Evolutionary conservation across 1,140 invertebrate species (phyloP).

Genomic region (Brachionus angularis): DNA sequence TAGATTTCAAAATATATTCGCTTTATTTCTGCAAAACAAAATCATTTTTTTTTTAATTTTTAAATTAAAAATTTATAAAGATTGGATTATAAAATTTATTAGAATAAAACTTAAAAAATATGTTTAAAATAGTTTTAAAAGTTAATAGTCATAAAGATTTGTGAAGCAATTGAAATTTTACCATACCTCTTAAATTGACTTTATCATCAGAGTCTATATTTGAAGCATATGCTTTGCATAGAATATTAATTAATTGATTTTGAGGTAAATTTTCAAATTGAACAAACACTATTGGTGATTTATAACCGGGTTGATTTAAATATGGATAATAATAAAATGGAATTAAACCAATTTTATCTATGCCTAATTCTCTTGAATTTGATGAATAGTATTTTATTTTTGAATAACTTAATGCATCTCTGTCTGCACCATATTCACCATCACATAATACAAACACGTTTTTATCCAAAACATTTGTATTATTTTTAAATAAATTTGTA

Average conservation of each 20-base stretch:
- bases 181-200: conserved; percentile 37
- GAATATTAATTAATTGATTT: conserved; percentile 25
- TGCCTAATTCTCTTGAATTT: background rate
- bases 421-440: conserved; percentile 21
- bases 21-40: too few species aligned
- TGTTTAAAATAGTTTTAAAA: too few species aligned
- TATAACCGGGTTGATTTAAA: conserved; percentile 70
- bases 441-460: conserved; percentile 22
- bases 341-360: conserved; percentile 52
- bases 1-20: too few species aligned
- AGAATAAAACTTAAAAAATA: too few species aligned
- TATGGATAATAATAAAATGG: conserved; percentile 78
- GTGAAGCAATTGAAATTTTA: conserved; percentile 49
- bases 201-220: conserved; percentile 8
- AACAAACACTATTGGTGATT: conserved; percentile 79
- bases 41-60: too few species aligned
- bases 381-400: conserved; percentile 15
- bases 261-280: conserved; percentile 67
- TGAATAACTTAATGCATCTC: conserved; percentile 5
- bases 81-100: too few species aligned
- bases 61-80: too few species aligned
- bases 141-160: too few species aligned
- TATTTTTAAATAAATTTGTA: background rate
- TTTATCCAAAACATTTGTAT: background rate
- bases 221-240: conserved; percentile 32